Evolutionary conservation across 2,797 vertebrate species (phyloP).

Genomic region (Miopithecus talapoin): DNA sequence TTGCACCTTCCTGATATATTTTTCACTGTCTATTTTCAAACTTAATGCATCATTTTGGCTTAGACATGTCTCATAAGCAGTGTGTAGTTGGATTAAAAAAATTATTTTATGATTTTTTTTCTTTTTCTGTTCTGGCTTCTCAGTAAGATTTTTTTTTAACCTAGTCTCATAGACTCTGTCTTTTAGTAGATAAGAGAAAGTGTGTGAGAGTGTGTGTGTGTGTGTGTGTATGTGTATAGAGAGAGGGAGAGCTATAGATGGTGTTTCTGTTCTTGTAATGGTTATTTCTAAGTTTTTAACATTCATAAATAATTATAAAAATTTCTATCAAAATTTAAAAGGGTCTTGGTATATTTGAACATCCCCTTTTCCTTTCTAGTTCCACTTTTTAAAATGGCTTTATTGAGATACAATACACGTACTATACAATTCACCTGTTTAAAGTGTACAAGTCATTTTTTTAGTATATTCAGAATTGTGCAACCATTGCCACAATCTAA

Average conservation of each 20-base stretch:
- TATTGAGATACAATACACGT: background rate
- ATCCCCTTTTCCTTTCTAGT: background rate
- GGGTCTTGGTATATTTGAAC: background rate
- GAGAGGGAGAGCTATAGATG: background rate
- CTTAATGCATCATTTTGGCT: background rate
- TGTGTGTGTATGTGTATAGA: too few species aligned
- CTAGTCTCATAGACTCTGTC: background rate
- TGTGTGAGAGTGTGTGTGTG: background rate
- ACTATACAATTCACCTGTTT: background rate
- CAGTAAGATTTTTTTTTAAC: background rate
- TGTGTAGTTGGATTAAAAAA: background rate
- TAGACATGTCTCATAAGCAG: background rate
- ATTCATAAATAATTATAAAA: background rate
- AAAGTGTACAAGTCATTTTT: background rate
- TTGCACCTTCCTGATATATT: background rate
- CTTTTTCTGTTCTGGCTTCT: background rate
- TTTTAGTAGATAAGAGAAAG: background rate
- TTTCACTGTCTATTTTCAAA: background rate
- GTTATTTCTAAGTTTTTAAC: constrained; percentile 10
- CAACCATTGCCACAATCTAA: background rate
- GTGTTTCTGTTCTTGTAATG: background rate
- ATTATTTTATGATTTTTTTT: background rate
- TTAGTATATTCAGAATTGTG: background rate
- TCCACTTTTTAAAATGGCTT: background rate
- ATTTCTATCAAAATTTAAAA: constrained; percentile 5